phyloP scores from a whole-genome alignment of 2,797 vertebrate species.

The Parauchenoglanis ngamensis region DNA sequence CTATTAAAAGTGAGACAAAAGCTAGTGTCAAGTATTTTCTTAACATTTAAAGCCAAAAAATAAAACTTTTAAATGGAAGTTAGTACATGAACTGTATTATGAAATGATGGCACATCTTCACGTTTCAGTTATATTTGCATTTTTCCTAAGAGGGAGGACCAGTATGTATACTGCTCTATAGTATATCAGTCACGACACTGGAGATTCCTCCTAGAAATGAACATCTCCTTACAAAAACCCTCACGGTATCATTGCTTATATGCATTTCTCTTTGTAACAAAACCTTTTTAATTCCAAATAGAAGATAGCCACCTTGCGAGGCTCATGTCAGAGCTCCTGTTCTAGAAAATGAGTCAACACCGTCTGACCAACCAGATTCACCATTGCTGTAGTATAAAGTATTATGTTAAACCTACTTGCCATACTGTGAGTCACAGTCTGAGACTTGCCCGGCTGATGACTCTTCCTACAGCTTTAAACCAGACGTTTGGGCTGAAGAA shows the following conservation, averaged over 20 bases:
- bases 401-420: not conserved
- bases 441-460: not conserved
- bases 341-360: not conserved
- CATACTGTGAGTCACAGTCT: not conserved
- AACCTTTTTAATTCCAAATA: no score
- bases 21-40: not conserved
- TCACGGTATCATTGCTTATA: not conserved
- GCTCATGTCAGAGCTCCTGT: not conserved
- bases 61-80: not conserved
- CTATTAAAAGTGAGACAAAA: not conserved
- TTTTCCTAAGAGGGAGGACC: not conserved
- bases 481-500: conserved; percentile 6
- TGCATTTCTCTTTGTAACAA: not conserved
- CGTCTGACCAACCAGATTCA: not conserved
- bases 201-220: not conserved
- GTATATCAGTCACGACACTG: not conserved
- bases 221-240: not conserved
- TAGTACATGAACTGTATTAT: not conserved
- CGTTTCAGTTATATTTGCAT: not conserved
- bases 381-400: not conserved
- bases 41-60: not conserved
- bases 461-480: conserved; percentile 4
- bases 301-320: not conserved
- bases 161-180: not conserved
- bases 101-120: not conserved